These are phyloP conservation scores for Tromatobia lineatoria DNA, from an alignment of 2,888 invertebrate genomes.

Conservation along the genomic window DNA sequence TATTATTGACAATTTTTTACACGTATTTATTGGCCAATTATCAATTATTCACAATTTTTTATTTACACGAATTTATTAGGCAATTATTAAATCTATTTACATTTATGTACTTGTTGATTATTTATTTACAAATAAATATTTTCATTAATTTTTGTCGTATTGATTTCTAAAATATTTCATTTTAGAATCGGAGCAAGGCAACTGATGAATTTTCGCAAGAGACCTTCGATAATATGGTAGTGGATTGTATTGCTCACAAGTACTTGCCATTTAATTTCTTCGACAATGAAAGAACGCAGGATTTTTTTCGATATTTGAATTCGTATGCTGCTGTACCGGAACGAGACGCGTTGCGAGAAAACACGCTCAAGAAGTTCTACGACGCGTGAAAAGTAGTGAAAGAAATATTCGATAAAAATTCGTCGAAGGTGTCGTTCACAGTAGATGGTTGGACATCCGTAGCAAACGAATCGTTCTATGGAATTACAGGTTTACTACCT, in stretches of 20 bases:
- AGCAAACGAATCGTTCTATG: conserved; percentile 47
- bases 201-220: conserved; percentile 29
- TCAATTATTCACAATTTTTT: no score
- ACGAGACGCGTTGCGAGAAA: conserved; percentile 33
- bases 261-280: conserved; percentile 47
- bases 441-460: conserved; percentile 67
- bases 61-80: no score
- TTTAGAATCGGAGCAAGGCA: conserved; percentile 6
- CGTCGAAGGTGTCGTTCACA: conserved; percentile 66
- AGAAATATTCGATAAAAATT: conserved; percentile 32
- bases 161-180: conserved; percentile 10
- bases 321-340: conserved; percentile 37
- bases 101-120: neutral
- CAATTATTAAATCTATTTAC: no score
- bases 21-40: no score
- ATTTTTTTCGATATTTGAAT: conserved; percentile 43
- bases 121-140: conserved; percentile 6
- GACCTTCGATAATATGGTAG: conserved; percentile 26
- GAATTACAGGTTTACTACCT: conserved; percentile 55
- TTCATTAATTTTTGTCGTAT: conserved; percentile 27
- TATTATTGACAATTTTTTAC: no score
- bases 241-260: conserved; percentile 47
- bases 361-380: conserved; percentile 25
- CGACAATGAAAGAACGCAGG: conserved; percentile 47
- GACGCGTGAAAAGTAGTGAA: conserved; percentile 41